Percentiles rank a stretch among this genome's conserved stretches.
Evolutionary conservation across 2,113 vertebrate genomes (phyloP).

Genomic region (Lasiurus cinereus): DNA sequence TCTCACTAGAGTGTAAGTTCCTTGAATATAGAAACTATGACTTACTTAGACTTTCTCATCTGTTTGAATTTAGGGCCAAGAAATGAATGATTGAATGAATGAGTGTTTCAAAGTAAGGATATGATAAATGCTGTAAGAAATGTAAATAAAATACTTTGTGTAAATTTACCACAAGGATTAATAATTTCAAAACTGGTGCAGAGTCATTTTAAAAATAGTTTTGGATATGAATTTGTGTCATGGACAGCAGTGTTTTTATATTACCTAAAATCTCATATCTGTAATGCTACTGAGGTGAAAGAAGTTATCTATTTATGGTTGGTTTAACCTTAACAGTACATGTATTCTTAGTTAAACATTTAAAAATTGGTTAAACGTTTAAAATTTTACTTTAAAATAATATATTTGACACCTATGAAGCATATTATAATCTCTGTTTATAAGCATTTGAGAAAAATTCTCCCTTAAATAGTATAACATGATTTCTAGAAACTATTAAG

Average conservation of each 20-base stretch:
- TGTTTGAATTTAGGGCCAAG: background rate
- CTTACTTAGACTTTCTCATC: background rate
- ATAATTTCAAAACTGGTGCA: constrained; percentile 2
- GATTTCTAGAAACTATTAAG: background rate
- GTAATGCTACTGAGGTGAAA: background rate
- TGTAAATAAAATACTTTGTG: background rate
- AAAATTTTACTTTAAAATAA: constrained; percentile 36
- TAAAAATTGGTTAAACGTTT: background rate
- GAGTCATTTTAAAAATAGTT: constrained; percentile 31
- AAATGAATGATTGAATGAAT: constrained; percentile 19
- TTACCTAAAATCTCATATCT: background rate
- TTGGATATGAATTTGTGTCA: constrained; percentile 23
- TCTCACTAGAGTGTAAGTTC: background rate
- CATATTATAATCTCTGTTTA: constrained; percentile 11
- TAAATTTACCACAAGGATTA: background rate
- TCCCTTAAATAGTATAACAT: background rate
- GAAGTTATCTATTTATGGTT: background rate
- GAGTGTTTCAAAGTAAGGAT: constrained; percentile 18
- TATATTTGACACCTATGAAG: background rate
- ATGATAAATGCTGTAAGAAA: background rate
- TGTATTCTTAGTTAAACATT: constrained; percentile 5
- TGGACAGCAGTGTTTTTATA: background rate
- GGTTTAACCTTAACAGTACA: constrained; percentile 21
- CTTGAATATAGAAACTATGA: background rate
- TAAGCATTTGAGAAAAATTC: constrained; percentile 24